These are phyloP conservation scores for Halcyon malimbica DNA, from an alignment of 2,113 vertebrate species.

Conservation along the genomic window DNA sequence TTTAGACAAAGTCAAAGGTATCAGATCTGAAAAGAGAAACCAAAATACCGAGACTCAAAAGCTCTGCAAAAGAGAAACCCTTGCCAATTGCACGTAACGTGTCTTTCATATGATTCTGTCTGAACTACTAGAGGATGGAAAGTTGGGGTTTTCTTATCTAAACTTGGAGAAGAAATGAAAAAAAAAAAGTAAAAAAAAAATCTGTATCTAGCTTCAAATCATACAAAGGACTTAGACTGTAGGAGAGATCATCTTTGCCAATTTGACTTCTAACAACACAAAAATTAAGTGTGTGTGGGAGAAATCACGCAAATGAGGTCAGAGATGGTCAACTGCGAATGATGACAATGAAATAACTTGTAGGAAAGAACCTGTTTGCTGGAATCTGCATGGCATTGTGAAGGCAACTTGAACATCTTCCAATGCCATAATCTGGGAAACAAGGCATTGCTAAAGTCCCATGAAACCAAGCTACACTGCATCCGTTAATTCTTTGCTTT, in stretches of 20 bases:
- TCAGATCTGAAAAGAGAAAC: neutral
- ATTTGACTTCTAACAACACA: neutral
- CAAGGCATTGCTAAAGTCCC: neutral
- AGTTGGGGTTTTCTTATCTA: neutral
- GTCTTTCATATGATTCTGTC: neutral
- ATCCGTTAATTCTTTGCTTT: neutral
- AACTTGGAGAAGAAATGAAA: neutral
- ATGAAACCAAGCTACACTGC: accelerated
- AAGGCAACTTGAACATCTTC: neutral
- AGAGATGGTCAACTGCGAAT: neutral
- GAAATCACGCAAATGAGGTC: neutral
- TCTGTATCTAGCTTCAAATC: neutral
- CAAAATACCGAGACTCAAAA: neutral
- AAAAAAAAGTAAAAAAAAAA: neutral
- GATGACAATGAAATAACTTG: neutral
- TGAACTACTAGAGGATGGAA: neutral
- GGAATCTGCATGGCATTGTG: neutral
- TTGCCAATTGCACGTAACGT: neutral
- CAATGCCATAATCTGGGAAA: neutral
- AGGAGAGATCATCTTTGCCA: neutral
- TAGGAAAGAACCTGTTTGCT: neutral
- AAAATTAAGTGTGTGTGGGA: neutral
- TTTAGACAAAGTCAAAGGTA: neutral
- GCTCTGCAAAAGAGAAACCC: neutral
- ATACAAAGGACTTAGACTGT: neutral